Evolutionary conservation across 2,888 invertebrate species (phyloP), one percentile per base, ranked within the genome.

Genomic region (Danaus chrysippus): DNA sequence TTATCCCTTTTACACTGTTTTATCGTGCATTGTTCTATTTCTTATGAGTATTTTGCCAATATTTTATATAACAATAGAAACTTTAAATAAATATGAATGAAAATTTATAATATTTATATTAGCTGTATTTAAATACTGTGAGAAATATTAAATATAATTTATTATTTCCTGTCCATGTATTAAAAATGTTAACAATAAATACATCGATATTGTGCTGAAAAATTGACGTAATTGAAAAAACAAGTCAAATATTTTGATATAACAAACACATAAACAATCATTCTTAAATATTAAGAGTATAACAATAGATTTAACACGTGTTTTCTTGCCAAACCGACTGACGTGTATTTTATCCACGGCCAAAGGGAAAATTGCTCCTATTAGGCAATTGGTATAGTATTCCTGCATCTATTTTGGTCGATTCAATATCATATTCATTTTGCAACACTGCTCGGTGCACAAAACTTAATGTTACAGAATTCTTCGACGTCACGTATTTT

Each of bases 281-380:
- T 49, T 49, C 15, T 15, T 49, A n/a, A 13, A 9, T 49, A 49
- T n/a, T 49, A 13, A 15, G 8, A 13, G 12, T n/a, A 13, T 15
- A 49, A 13, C 49, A 13, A 49, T 13, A 13, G 49, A 49, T 34
- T 34, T 34, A 6, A 34, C 23, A 34, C 23, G 23, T 34, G 23
- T 34, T 34, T 23, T 5, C 23, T 34, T 34, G 23, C 23, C 23
- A 34, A 34, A 53, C 6, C 49, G 13, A 42, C 56, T 42, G n/a
- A 34, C 23, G 23, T 34, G 17, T 17, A 17, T 49, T 49, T 49
- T 49, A 49, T 17, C 17, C 49, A 49, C 49, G 17, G 49, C 49
- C 17, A 49, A 17, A 49, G 49, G 17, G 17, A 49, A 49, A 10
- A 17, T 49, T 46, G 46, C 23, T 46, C 46, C 49, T 17, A 49